A percentile compares a stretch with the other conserved stretches of the same genome.
Evolutionary conservation across 2,888 invertebrate species (phyloP).

Genomic region (Leptura quadrifasciata): DNA sequence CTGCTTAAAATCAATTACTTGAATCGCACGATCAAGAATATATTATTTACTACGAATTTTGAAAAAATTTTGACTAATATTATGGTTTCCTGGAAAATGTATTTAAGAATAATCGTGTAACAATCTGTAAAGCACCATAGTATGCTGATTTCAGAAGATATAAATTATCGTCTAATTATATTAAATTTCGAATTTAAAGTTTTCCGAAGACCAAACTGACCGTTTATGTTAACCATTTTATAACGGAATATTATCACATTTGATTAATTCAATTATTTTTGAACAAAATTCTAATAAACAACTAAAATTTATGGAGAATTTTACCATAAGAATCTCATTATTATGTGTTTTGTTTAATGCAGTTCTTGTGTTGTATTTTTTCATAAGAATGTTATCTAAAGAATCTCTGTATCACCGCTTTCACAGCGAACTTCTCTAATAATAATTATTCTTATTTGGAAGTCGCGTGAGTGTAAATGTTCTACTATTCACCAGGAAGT

Average conservation of each 20-base stretch:
- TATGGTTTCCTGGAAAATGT: no score
- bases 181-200: not conserved
- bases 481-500: not conserved
- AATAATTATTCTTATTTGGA: not conserved
- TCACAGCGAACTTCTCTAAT: not conserved
- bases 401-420: not conserved
- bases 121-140: no score
- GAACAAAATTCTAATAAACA: slow-evolving; percentile 4
- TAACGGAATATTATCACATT: not conserved
- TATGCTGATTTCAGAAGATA: not conserved
- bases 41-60: no score
- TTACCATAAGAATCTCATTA: not conserved
- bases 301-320: not conserved
- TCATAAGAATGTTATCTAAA: slow-evolving; percentile 3
- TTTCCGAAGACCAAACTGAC: not conserved
- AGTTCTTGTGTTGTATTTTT: not conserved
- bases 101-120: no score
- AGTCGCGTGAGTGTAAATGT: not conserved
- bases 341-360: not conserved
- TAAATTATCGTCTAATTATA: not conserved
- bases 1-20: no score
- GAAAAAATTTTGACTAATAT: no score
- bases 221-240: not conserved
- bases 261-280: slow-evolving; percentile 1
- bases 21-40: no score